A percentile compares a stretch with the other conserved stretches of the same genome.
These are phyloP conservation scores for Nematolebias whitei DNA, from an alignment of 2,113 vertebrate species.

Conservation along the genomic window DNA sequence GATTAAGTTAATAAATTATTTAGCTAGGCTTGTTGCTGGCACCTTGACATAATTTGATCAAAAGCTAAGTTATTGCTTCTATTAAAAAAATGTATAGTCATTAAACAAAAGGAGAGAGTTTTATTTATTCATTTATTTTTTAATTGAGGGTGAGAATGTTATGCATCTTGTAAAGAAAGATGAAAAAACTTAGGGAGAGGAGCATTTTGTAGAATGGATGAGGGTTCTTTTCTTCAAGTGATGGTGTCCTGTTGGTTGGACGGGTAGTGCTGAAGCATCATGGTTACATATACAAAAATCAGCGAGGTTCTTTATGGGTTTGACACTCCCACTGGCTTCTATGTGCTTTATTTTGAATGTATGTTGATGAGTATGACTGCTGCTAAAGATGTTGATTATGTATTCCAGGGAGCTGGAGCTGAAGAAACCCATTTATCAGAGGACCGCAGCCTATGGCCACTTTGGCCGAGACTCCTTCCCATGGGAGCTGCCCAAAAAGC, in stretches of 20 bases:
- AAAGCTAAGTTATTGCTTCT: neutral
- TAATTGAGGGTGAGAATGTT: neutral
- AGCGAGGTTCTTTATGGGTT: constrained; percentile 6
- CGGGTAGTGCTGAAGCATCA: constrained; percentile 61
- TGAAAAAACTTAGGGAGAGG: constrained; percentile 13
- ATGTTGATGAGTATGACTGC: constrained; percentile 30
- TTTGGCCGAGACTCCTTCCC: constrained; percentile 98
- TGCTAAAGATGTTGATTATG: constrained; percentile 90
- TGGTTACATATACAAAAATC: constrained; percentile 5
- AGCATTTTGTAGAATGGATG: constrained; percentile 19
- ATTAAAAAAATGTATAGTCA: no score
- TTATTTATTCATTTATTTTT: no score
- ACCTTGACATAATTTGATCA: neutral
- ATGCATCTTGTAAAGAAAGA: neutral
- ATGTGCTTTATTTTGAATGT: constrained; percentile 17
- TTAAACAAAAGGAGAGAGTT: no score
- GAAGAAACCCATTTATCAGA: constrained; percentile 99
- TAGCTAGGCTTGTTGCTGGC: neutral
- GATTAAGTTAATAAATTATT: neutral
- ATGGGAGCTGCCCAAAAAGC: constrained; percentile 97
- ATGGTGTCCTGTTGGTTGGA: constrained; percentile 44
- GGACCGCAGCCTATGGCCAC: constrained; percentile 97
- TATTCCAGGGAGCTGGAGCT: constrained; percentile 99
- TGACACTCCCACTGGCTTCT: constrained; percentile 12
- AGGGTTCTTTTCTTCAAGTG: constrained; percentile 53